Conservation (phyloP, 2,113 vertebrate species). For the Okapia johnstoni region DNA sequence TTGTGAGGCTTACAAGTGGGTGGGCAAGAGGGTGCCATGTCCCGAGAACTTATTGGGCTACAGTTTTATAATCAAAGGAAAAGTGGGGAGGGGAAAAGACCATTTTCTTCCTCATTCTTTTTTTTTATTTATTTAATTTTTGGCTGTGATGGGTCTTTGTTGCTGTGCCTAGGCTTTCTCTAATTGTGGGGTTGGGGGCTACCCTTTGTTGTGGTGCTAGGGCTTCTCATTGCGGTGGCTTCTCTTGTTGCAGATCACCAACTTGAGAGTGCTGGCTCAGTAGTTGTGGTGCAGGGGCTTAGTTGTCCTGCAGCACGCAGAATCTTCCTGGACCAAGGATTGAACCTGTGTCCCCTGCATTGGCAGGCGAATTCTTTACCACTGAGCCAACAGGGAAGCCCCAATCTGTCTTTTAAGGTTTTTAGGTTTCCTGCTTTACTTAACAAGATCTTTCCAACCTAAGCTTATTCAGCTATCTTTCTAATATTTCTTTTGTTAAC, state of each 20-base stretch:
- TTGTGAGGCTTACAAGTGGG: neutral
- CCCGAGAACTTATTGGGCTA: neutral
- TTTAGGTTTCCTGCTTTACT: neutral
- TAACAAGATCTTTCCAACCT: neutral
- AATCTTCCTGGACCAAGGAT: neutral
- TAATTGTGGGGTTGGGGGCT: neutral
- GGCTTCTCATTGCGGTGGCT: neutral
- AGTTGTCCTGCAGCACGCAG: neutral
- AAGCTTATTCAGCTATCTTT: neutral
- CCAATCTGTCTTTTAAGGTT: neutral
- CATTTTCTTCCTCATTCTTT: neutral
- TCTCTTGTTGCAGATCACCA: neutral
- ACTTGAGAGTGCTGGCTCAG: neutral
- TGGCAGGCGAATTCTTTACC: neutral
- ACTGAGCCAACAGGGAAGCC: neutral
- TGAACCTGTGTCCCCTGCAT: neutral
- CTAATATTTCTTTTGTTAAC: neutral
- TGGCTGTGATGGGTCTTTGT: neutral
- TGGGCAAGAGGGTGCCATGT: neutral
- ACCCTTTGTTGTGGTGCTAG: fast-evolving
- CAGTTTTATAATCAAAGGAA: neutral
- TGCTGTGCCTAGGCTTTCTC: neutral
- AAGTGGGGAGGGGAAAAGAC: neutral
- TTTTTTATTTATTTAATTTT: neutral
- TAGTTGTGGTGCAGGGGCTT: fast-evolving